phyloP scores from a whole-genome alignment of 2,113 vertebrate species.

The Plestiodon gilberti region DNA sequence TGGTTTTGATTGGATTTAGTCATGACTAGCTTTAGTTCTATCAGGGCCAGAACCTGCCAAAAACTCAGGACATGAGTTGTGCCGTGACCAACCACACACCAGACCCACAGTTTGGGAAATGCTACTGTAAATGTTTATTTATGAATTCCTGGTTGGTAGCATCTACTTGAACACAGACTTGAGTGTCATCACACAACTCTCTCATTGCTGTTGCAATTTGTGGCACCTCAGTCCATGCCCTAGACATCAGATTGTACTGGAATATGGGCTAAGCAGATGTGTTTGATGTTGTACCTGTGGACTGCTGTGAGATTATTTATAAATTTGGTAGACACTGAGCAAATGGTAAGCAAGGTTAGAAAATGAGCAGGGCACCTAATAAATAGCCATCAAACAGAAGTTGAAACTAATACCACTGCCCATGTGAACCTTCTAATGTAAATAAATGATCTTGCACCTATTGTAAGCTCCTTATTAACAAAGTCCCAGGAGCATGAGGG shows the following conservation, averaged over 20 bases:
- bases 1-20: neutral
- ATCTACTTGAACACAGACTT: neutral
- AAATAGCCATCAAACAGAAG: neutral
- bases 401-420: neutral
- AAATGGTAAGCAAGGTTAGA: neutral
- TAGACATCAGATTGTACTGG: neutral
- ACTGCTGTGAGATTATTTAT: neutral
- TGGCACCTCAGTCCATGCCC: neutral
- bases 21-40: neutral
- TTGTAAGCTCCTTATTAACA: neutral
- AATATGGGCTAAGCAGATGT: neutral
- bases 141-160: neutral
- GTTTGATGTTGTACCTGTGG: neutral
- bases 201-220: neutral
- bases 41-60: neutral
- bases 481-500: neutral
- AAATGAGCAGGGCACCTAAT: neutral
- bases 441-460: conserved; percentile 1
- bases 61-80: neutral
- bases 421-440: neutral
- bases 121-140: neutral
- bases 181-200: neutral
- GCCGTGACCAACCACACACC: too few species aligned
- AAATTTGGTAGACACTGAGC: neutral
- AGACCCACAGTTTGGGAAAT: too few species aligned